These are phyloP conservation scores for Aromia moschata DNA, from an alignment of 2,888 invertebrate species.

Conservation along the genomic window DNA sequence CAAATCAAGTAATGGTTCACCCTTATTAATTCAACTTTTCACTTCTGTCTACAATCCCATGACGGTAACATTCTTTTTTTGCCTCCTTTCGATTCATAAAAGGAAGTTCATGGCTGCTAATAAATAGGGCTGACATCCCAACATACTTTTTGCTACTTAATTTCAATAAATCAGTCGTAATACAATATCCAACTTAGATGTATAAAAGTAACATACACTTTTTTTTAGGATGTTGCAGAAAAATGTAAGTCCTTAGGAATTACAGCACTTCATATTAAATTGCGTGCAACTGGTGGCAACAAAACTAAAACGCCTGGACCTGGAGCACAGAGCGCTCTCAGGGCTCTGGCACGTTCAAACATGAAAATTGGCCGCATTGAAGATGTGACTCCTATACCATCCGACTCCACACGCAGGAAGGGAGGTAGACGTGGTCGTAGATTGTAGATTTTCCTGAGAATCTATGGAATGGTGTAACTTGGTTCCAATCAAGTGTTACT, in stretches of 20 bases:
- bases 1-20: too few relatives aligned
- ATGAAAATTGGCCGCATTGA: slow-evolving; percentile 99
- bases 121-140: too few relatives aligned
- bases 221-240: slow-evolving; percentile 92
- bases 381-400: slow-evolving; percentile 99
- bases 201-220: too few relatives aligned
- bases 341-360: slow-evolving; percentile 97
- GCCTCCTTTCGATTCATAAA: too few relatives aligned
- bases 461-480: slow-evolving; percentile 16
- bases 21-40: too few relatives aligned
- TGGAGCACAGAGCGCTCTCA: slow-evolving; percentile 96
- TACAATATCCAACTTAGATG: too few relatives aligned
- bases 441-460: slow-evolving; percentile 77
- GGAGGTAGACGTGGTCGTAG: slow-evolving; percentile 99
- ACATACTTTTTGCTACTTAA: too few relatives aligned
- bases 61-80: too few relatives aligned
- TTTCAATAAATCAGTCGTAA: too few relatives aligned
- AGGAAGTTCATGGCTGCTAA: too few relatives aligned
- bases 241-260: slow-evolving; percentile 97
- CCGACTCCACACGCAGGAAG: slow-evolving; percentile 99
- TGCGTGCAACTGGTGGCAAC: slow-evolving; percentile 98
- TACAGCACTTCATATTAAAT: slow-evolving; percentile 97
- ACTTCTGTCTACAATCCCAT: too few relatives aligned
- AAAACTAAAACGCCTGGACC: slow-evolving; percentile 99
- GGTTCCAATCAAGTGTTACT: slow-evolving; percentile 38